phyloP scores from a whole-genome alignment of 2,797 vertebrate species.

The Rhinella marina region DNA sequence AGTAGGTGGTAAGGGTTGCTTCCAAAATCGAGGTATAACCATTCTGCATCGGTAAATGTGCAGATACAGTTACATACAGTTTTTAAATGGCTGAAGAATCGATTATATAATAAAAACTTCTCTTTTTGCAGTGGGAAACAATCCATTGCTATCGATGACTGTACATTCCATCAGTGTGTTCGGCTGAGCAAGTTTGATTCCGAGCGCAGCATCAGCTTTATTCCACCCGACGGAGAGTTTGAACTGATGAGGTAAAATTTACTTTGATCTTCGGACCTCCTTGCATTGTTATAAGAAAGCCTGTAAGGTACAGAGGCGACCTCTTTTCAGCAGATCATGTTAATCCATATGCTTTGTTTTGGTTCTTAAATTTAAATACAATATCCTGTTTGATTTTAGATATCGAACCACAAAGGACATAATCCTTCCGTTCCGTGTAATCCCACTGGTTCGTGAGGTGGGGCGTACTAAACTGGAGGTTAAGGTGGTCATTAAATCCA shows the following conservation, averaged over 20 bases:
- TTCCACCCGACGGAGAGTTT: slow-evolving; percentile 97
- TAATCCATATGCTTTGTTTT: not conserved
- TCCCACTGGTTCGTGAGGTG: slow-evolving; percentile 95
- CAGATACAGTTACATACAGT: too few relatives aligned
- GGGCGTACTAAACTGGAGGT: slow-evolving; percentile 98
- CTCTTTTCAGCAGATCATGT: not conserved
- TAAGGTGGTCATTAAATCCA: slow-evolving; percentile 99
- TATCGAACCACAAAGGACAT: slow-evolving; percentile 99
- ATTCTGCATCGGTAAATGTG: too few relatives aligned
- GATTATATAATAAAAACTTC: too few relatives aligned
- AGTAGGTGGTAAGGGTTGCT: too few relatives aligned
- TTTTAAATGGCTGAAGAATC: too few relatives aligned
- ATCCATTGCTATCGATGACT: slow-evolving; percentile 85
- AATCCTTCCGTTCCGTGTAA: slow-evolving; percentile 97
- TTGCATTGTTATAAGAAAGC: not conserved
- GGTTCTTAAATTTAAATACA: not conserved
- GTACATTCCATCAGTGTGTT: slow-evolving; percentile 82
- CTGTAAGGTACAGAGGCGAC: not conserved
- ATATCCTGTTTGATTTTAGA: slow-evolving; percentile 70
- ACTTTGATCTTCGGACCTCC: not conserved
- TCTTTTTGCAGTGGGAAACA: slow-evolving; percentile 87
- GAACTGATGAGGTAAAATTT: slow-evolving; percentile 93
- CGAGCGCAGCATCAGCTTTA: slow-evolving; percentile 99
- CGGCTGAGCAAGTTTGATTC: slow-evolving; percentile 98
- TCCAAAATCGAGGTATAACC: too few relatives aligned